phyloP scores from a whole-genome alignment of 2,113 vertebrate species.

The Corynorhinus townsendii region DNA sequence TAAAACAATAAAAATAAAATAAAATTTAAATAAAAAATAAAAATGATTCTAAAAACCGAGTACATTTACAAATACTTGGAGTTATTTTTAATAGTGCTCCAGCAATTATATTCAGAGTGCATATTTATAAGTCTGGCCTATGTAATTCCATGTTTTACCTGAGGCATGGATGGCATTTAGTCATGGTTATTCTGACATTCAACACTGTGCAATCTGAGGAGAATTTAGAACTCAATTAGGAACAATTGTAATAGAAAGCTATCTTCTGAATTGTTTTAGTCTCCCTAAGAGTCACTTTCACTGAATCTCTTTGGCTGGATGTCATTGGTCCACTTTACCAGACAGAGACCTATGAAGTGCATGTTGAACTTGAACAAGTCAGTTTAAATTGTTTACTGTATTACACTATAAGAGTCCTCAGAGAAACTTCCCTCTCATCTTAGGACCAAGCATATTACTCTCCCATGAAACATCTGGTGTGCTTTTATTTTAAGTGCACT shows the following conservation, averaged over 20 bases:
- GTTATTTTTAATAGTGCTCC: neutral
- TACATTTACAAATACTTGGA: neutral
- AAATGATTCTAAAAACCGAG: neutral
- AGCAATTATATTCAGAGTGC: neutral
- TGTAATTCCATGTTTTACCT: neutral
- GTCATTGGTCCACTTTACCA: neutral
- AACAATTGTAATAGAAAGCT: neutral
- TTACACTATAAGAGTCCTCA: neutral
- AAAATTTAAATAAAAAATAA: no score
- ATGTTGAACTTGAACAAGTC: neutral
- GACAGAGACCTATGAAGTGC: neutral
- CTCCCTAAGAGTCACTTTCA: neutral
- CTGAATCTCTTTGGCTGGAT: neutral
- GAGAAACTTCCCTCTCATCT: neutral
- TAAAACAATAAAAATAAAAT: no score
- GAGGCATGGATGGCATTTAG: neutral
- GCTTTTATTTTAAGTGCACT: conserved; percentile 39
- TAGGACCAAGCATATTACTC: neutral
- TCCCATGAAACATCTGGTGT: conserved; percentile 9
- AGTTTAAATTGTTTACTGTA: neutral
- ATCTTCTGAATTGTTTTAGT: neutral
- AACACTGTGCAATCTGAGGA: neutral
- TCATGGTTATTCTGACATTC: neutral
- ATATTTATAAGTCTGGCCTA: neutral
- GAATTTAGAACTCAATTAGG: conserved; percentile 42